These are phyloP conservation scores for Caerostris extrusa DNA, from an alignment of 1,140 invertebrate genomes.

Conservation along the genomic window DNA sequence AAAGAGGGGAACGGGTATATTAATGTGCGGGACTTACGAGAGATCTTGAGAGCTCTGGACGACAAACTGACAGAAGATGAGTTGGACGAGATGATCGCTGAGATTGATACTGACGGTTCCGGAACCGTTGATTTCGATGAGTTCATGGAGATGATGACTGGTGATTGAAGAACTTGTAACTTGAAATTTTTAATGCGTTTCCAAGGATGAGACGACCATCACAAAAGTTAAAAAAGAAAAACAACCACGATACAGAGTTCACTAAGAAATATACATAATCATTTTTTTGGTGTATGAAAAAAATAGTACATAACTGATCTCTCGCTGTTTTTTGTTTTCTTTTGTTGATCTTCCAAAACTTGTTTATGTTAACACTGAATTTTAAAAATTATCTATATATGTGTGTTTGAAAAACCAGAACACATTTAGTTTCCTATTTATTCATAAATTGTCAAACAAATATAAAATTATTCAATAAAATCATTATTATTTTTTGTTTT, in stretches of 20 bases:
- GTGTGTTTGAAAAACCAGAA: neutral
- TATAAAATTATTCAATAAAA: slow-evolving; percentile 4
- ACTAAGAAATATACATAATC: neutral
- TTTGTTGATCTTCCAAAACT: neutral
- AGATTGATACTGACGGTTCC: slow-evolving; percentile 97
- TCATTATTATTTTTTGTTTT: slow-evolving; percentile 33
- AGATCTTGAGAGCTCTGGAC: slow-evolving; percentile 95
- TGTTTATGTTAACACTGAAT: neutral
- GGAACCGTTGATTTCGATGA: slow-evolving; percentile 93
- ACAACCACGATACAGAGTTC: slow-evolving; percentile 8
- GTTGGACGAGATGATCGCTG: slow-evolving; percentile 96
- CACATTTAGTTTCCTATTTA: neutral
- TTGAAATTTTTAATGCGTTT: neutral
- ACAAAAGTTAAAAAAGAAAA: neutral
- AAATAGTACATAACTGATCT: neutral
- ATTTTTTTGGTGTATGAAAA: slow-evolving; percentile 18
- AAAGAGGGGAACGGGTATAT: slow-evolving; percentile 94
- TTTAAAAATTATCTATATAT: neutral
- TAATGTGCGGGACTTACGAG: slow-evolving; percentile 93
- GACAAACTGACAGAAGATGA: slow-evolving; percentile 95
- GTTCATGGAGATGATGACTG: slow-evolving; percentile 98
- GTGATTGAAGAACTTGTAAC: slow-evolving; percentile 86
- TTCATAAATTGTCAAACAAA: neutral
- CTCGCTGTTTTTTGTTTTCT: neutral
- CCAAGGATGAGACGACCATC: neutral